Base-by-base conservation (phyloP, 2,113 vertebrate species). In the Erpornis zantholeuca region DNA sequence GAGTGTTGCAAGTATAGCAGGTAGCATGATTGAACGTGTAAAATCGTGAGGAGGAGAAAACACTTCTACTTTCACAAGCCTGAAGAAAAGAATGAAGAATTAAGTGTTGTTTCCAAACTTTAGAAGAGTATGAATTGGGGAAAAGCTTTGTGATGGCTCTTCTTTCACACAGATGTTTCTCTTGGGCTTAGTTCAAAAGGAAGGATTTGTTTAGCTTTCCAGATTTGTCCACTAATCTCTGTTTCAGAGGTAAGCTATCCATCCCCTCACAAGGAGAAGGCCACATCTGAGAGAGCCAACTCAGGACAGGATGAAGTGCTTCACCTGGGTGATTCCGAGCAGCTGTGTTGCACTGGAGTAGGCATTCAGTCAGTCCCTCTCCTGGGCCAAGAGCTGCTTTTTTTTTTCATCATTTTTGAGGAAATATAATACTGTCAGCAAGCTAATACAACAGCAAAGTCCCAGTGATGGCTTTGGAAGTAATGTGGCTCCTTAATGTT, bases 21-120 rank as follows among this genome's bases (percentile, higher is more conserved):
- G 90, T 80, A 93, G 94, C 88, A 83, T 96, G 94, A 96, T 29
- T 78, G 86, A 88, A 96, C 76, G 44, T 93, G 94, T 92, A 95
- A 93, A 93, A 92, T 47, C 2, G 0, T 81, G 85, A 93, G 54
- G 81, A 85, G 63, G 63, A 86, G 76, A 94, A 93, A 92, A 80
- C 88, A 93, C 92, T 95, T 96, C 75, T 93, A 88, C 91, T 88
- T 96, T 94, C 93, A 94, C 59, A 86, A 93, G 71, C 75, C 65
- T 0, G 18, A 93, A 94, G 68, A 77, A 88, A 95, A 88, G 82
- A 93, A 90, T 10, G 64, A 88, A 93, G 79, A 79, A 77, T 65
- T 44, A 89, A 93, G 35, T 60, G 60, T 27, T 88, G 63, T 71
- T 84, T 90, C 84, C 72, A 92, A 93, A 90, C 8, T 85, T 77